These are phyloP conservation scores for Drosophila meridiana DNA, from an alignment of 2,888 invertebrate species.

Conservation along the genomic window DNA sequence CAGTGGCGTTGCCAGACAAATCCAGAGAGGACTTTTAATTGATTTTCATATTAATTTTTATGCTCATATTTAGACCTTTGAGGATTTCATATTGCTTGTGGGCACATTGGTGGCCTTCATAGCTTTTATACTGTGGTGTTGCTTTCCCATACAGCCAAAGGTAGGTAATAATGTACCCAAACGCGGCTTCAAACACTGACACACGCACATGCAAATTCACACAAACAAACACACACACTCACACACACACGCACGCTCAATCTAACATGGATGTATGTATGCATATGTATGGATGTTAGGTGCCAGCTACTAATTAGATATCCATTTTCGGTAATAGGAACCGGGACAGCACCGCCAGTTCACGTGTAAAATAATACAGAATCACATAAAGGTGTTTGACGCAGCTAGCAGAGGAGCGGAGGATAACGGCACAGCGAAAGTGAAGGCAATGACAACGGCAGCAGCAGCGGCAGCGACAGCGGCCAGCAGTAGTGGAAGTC, in stretches of 20 bases:
- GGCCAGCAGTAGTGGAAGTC: constrained; percentile 4
- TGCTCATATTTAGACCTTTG: constrained; percentile 86
- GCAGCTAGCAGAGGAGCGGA: constrained; percentile 49
- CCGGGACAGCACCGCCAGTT: constrained; percentile 84
- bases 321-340: constrained; percentile 70
- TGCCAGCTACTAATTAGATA: constrained; percentile 21
- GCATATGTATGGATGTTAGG: constrained; percentile 26
- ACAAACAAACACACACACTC: constrained; percentile 1
- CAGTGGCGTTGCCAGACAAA: constrained; percentile 4
- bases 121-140: constrained; percentile 88
- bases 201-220: background rate
- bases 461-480: background rate
- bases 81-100: constrained; percentile 88
- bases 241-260: background rate
- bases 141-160: constrained; percentile 87
- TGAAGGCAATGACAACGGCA: background rate
- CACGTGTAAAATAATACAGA: constrained; percentile 83
- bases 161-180: constrained; percentile 62
- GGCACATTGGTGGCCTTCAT: constrained; percentile 88
- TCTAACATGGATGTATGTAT: constrained; percentile 13
- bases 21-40: constrained; percentile 27
- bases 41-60: constrained; percentile 13
- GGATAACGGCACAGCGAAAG: constrained; percentile 24
- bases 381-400: constrained; percentile 74
- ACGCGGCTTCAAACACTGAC: constrained; percentile 6